Conservation (phyloP, 1,140 invertebrate species). For the Cyclina sinensis region DNA sequence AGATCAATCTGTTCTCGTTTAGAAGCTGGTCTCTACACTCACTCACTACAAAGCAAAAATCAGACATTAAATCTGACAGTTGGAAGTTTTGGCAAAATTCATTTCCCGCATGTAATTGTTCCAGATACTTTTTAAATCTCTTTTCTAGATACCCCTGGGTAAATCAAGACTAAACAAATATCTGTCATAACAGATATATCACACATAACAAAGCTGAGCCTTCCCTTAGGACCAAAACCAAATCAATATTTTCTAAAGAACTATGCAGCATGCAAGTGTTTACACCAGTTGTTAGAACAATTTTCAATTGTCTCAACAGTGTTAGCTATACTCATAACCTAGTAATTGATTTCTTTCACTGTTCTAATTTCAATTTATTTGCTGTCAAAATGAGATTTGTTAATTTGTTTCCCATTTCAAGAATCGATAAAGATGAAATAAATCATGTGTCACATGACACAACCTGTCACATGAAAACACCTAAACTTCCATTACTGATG, state of each 20-base stretch:
- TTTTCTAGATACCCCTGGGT: neutral
- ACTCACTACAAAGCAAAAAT: no score
- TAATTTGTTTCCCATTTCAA: slow-evolving; percentile 69
- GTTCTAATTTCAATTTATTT: slow-evolving; percentile 70
- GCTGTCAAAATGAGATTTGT: slow-evolving; percentile 69
- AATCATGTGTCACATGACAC: slow-evolving; percentile 66
- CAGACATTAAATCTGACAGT: no score
- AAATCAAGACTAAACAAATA: slow-evolving; percentile 37
- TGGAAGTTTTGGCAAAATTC: slow-evolving; percentile 1
- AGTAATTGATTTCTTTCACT: slow-evolving; percentile 64
- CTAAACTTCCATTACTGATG: slow-evolving; percentile 56
- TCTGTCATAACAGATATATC: slow-evolving; percentile 19
- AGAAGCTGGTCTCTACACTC: no score
- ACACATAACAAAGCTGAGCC: slow-evolving; percentile 18
- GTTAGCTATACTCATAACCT: slow-evolving; percentile 38
- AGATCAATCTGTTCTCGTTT: no score
- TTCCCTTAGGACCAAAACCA: slow-evolving; percentile 13
- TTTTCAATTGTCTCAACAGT: slow-evolving; percentile 42
- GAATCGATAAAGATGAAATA: slow-evolving; percentile 68
- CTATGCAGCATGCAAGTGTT: neutral
- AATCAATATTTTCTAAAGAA: slow-evolving; percentile 41
- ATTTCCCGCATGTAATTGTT: slow-evolving; percentile 12
- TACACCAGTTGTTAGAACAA: slow-evolving; percentile 23
- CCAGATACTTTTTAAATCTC: slow-evolving; percentile 42
- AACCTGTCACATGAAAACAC: slow-evolving; percentile 32